phyloP scores from a whole-genome alignment of 2,113 vertebrate genomes.

The Chauna torquata region DNA sequence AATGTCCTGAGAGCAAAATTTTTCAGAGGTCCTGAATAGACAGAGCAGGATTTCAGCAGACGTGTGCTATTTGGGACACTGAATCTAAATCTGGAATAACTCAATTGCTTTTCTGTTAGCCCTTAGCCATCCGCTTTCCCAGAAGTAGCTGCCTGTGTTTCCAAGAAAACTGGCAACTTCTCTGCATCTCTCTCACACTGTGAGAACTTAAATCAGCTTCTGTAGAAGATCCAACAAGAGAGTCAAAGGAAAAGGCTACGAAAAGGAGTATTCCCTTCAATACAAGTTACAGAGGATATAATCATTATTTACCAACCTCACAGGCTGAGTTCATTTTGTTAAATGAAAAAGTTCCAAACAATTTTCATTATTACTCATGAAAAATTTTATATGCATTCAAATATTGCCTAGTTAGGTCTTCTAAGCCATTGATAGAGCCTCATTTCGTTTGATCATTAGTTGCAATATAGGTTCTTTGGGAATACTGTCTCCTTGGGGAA shows the following conservation, averaged over 20 bases:
- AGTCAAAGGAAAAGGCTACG: neutral
- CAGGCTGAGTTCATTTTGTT: neutral
- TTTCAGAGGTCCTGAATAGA: neutral
- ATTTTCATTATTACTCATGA: neutral
- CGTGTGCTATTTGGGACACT: neutral
- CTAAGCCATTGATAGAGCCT: neutral
- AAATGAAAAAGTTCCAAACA: neutral
- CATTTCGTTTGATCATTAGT: slow-evolving; percentile 23
- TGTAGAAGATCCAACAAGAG: neutral
- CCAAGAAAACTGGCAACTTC: slow-evolving; percentile 28
- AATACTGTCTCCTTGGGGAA: slow-evolving; percentile 26
- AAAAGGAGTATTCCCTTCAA: neutral
- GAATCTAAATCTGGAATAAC: slow-evolving; percentile 11
- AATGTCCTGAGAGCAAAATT: neutral
- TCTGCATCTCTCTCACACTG: neutral
- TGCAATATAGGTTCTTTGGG: slow-evolving; percentile 39
- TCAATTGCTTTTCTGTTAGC: slow-evolving; percentile 22
- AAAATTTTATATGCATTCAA: neutral
- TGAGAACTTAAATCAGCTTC: neutral
- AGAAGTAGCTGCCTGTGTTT: slow-evolving; percentile 21
- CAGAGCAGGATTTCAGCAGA: neutral
- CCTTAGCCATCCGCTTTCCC: neutral
- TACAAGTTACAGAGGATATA: neutral
- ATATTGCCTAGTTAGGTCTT: neutral
- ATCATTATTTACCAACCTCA: neutral